A percentile compares a stretch with the other conserved stretches of the same genome.
phyloP scores from a whole-genome alignment of 2,888 invertebrate genomes.

The Atrina japonica region DNA sequence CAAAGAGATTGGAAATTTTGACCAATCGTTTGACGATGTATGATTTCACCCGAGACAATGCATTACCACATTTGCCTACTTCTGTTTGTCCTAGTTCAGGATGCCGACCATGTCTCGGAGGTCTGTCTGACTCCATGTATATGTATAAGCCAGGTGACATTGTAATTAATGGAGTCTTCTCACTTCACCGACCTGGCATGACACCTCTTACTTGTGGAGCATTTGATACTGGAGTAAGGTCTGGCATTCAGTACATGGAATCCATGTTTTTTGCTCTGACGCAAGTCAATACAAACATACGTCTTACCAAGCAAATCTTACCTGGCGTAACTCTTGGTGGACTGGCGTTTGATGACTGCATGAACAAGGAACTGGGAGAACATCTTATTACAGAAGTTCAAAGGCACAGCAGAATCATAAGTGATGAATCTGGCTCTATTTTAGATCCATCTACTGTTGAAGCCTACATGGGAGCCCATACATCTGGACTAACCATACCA shows the following conservation, averaged over 20 bases:
- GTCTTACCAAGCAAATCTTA: slow-evolving; percentile 41
- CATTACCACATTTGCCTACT: slow-evolving; percentile 52
- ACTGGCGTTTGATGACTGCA: slow-evolving; percentile 73
- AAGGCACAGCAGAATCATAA: slow-evolving; percentile 53
- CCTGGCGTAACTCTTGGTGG: slow-evolving; percentile 66
- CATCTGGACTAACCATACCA: slow-evolving; percentile 55
- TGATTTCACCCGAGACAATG: slow-evolving; percentile 47
- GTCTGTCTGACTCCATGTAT: slow-evolving; percentile 59
- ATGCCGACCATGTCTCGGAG: slow-evolving; percentile 67
- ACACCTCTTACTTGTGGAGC: slow-evolving; percentile 64
- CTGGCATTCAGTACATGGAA: slow-evolving; percentile 64
- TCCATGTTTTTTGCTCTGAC: slow-evolving; percentile 69
- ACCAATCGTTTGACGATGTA: slow-evolving; percentile 65
- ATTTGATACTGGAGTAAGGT: slow-evolving; percentile 45
- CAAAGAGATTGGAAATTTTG: slow-evolving; percentile 54
- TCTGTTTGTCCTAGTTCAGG: slow-evolving; percentile 67
- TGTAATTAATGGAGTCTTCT: slow-evolving; percentile 70
- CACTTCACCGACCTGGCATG: slow-evolving; percentile 61
- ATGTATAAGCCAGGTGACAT: slow-evolving; percentile 72
- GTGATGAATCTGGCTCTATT: slow-evolving; percentile 47
- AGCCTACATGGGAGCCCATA: slow-evolving; percentile 67
- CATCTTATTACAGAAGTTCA: slow-evolving; percentile 61
- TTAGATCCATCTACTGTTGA: slow-evolving; percentile 70
- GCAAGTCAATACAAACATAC: slow-evolving; percentile 39
- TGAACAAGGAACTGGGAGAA: slow-evolving; percentile 49